Base-by-base conservation (phyloP, 2,113 vertebrate genomes). In the Neotragus pygmaeus region DNA sequence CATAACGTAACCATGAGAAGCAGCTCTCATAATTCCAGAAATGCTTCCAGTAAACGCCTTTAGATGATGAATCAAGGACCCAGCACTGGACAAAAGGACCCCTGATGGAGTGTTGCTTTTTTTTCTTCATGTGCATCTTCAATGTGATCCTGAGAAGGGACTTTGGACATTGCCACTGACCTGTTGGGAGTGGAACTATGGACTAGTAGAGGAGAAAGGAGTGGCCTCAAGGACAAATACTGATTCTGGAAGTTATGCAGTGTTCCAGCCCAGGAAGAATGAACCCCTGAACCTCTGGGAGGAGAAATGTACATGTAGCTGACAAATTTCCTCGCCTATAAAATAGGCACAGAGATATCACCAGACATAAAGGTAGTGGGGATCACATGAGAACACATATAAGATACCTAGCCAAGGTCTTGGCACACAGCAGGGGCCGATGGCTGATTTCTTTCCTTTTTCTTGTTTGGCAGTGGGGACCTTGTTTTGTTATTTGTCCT, bases 41-140 rank as follows among this genome's bases (percentile, higher is more conserved):
- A 95, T 82, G 33, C 80, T 82, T 82, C 33, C 33, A 80, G 75
- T 66, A 88, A 92, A 81, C 57, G 70, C 39, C 77, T 91, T 88
- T 39, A n/a, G 60, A 11, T 66, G 62, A 95, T 93, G 96, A 94
- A 94, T 96, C 95, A 94, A 92, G 51, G 77, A 75, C 25, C 21
- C 36, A 13, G 19, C 33, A 8, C 14, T 62, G 81, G 60, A 49
- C 23, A 53, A 13, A 82, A 45, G 64, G 30, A 70, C 90, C 91
- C 49, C 62, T 86, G 19, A 47, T 36, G 45, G 55, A 11, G 6
- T 73, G 8, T 47, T 60, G 8, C 43, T 43, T 3, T 36, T 89
- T 73, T 73, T 66, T 25, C 49, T 85, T 55, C 53, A 39, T 4
- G 0, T 62, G 21, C 2, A 4, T 77, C 36, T 90, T 96, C 75